A percentile compares a stretch with the other conserved stretches of the same genome.
These are phyloP conservation scores for Eriocheir sinensis DNA, from an alignment of 1,140 invertebrate genomes.

Conservation along the genomic window DNA sequence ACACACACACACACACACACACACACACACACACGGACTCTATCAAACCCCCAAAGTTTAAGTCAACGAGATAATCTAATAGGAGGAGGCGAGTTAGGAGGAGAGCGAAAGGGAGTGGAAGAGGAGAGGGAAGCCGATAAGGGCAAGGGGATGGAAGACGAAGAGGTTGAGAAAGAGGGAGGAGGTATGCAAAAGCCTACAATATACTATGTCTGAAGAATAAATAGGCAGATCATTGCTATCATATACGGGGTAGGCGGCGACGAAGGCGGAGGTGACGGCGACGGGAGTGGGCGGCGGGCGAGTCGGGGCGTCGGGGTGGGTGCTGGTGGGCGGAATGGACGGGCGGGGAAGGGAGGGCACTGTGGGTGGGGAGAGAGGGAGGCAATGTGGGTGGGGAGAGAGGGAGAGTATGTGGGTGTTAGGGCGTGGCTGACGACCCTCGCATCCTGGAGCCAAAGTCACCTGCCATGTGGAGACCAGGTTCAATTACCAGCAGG, in stretches of 20 bases:
- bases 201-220: slow-evolving; percentile 6
- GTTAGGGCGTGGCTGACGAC: slow-evolving; percentile 8
- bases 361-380: neutral
- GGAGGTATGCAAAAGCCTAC: neutral
- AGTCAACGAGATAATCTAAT: neutral
- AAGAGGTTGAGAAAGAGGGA: neutral
- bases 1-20: too few species aligned
- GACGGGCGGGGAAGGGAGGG: neutral
- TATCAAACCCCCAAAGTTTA: too few species aligned
- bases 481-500: neutral
- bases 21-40: too few species aligned
- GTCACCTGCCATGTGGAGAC: neutral
- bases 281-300: neutral
- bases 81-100: neutral
- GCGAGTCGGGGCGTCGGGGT: too few species aligned
- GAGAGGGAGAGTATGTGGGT: neutral
- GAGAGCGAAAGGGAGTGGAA: neutral
- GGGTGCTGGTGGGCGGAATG: slow-evolving; percentile 17
- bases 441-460: neutral
- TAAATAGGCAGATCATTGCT: neutral
- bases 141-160: neutral
- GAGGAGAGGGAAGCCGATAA: neutral
- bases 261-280: neutral
- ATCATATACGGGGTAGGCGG: neutral
- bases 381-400: neutral